Evolutionary conservation across 2,797 vertebrate species (phyloP), one percentile per base, ranked within the genome.

Genomic region (Sebastes melanostomus): DNA sequence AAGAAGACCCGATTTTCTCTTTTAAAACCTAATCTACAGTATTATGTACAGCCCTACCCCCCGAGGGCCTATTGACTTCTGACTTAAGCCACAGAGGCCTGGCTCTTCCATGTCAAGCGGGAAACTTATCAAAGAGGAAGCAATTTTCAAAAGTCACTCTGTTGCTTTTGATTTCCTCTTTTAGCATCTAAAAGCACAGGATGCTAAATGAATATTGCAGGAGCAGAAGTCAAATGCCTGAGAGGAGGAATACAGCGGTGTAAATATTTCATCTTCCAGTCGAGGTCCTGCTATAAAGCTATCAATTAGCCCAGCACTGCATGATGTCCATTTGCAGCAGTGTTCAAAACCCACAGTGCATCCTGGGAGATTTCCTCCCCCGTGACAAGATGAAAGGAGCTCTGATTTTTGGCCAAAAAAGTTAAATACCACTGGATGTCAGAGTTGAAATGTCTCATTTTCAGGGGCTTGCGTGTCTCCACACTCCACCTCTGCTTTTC

Each of bases 201-300:
- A 86, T 82, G 80, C 81, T 56, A 84, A 90, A 92, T 88, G 54
- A 91, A 90, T 93, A 84, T 88, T 91, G 82, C 84, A 91, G 77
- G 71, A 83, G 78, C 72, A 86, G 78, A 81, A 89, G 89, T 92
- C 86, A 91, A 86, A 79, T 86, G 86, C 90, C 81, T n/a, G 56
- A 86, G 83, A 89, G 85, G 83, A 82, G 82, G 74, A 92, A 87
- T 90, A 85, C 80, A 79, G 83, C 62, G 13, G 66, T 62, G 83
- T 94, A 88, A 93, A 95, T 93, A 92, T 94, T 94, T 95, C 77
- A 94, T 94, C 82, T 86, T 68, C 71, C 73, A 83, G 83, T 90
- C 88, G 80, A 88, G 79, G 88, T 90, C 87, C 85, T 83, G 66
- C 81, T 84, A 65, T 91, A 80, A 90, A 91, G 72, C 82, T 78